Evolutionary conservation across 1,140 invertebrate species (phyloP).

Genomic region (Propsilocerus akamusi): DNA sequence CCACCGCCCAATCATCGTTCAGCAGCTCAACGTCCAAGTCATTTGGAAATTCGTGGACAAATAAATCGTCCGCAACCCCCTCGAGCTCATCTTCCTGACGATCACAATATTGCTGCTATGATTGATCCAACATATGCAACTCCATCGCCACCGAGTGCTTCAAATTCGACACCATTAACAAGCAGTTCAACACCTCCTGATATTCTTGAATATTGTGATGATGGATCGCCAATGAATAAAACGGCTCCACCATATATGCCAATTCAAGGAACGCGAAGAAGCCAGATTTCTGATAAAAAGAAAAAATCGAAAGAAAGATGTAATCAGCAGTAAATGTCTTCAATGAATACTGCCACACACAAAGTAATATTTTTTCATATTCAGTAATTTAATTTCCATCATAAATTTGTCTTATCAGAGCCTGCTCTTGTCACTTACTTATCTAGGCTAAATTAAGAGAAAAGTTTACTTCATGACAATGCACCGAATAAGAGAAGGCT

Average conservation of each 20-base stretch:
- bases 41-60: constrained; percentile 6
- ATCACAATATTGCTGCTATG: constrained; percentile 24
- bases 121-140: constrained; percentile 25
- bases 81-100: constrained; percentile 14
- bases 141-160: background rate
- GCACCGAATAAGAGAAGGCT: no score
- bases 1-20: constrained; percentile 14
- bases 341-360: no score
- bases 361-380: no score
- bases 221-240: no score
- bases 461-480: no score
- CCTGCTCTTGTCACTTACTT: no score
- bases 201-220: constrained; percentile 23
- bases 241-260: constrained; percentile 55
- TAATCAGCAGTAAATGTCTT: constrained; percentile 20
- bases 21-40: constrained; percentile 17
- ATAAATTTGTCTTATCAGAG: no score
- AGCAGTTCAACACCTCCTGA: constrained; percentile 14
- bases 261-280: constrained; percentile 53
- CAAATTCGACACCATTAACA: constrained; percentile 17
- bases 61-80: constrained; percentile 5
- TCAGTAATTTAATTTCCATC: no score
- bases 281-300: constrained; percentile 29
- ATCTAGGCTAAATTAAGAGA: no score
- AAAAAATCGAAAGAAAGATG: constrained; percentile 24